phyloP scores from a whole-genome alignment of 1,140 invertebrate genomes.

The Nebria ingens region DNA sequence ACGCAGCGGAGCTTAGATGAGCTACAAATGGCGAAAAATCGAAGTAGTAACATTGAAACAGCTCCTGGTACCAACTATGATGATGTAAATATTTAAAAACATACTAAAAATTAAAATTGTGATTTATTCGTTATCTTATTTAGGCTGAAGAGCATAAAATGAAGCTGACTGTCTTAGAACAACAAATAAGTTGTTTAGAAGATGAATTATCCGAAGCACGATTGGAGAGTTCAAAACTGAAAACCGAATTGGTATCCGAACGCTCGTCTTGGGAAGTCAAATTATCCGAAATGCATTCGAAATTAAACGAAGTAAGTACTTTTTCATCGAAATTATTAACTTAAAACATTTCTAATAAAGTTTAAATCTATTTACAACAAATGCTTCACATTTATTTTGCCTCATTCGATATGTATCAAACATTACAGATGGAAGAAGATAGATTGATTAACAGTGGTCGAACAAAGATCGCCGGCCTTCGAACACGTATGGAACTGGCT shows the following conservation, averaged over 20 bases:
- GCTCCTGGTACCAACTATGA: constrained; percentile 45
- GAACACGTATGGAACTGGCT: constrained; percentile 81
- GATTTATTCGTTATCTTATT: constrained; percentile 13
- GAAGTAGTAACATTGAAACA: constrained; percentile 32
- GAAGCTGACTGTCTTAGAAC: constrained; percentile 60
- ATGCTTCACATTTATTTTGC: constrained; percentile 12
- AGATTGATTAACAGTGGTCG: constrained; percentile 65
- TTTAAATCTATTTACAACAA: constrained; percentile 11
- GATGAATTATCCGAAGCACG: constrained; percentile 78
- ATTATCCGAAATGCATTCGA: constrained; percentile 79
- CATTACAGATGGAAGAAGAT: constrained; percentile 66
- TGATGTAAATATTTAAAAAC: constrained; percentile 38
- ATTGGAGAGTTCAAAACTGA: constrained; percentile 70
- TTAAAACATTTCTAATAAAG: constrained; percentile 13
- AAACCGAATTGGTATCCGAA: constrained; percentile 83
- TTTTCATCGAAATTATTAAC: neutral
- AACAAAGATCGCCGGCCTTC: constrained; percentile 72
- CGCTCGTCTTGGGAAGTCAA: constrained; percentile 80
- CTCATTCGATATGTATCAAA: constrained; percentile 14
- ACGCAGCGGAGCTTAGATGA: constrained; percentile 74
- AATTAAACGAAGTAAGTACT: constrained; percentile 70
- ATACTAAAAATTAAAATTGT: too few relatives aligned
- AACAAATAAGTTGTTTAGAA: constrained; percentile 74
- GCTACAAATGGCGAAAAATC: constrained; percentile 44
- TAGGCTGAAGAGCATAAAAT: constrained; percentile 45